phyloP scores from a whole-genome alignment of 1,140 invertebrate genomes.

The Latrodectus geometricus region DNA sequence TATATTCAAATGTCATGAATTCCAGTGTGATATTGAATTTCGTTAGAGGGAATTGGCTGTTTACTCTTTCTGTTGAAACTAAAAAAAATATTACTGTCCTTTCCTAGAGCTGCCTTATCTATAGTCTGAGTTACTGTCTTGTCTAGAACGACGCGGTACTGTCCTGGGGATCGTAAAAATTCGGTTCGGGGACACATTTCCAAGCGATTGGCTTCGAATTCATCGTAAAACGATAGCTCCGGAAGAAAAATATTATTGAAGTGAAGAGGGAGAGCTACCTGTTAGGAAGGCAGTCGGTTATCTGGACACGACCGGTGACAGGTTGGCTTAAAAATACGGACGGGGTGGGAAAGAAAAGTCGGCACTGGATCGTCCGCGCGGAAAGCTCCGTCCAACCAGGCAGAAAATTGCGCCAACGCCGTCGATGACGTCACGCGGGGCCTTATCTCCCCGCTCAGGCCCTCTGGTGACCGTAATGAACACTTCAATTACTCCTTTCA shows the following conservation, averaged over 20 bases:
- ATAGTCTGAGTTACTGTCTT: not conserved
- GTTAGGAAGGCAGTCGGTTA: constrained; percentile 45
- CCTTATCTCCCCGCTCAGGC: constrained; percentile 58
- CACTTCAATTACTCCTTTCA: constrained; percentile 60
- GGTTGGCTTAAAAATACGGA: constrained; percentile 53
- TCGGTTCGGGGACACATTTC: constrained; percentile 4
- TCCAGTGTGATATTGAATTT: no score
- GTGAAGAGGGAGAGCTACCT: constrained; percentile 19
- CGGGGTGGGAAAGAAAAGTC: not conserved
- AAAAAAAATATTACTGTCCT: no score
- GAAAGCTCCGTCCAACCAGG: constrained; percentile 44
- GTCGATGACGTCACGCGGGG: constrained; percentile 58
- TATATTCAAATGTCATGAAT: no score
- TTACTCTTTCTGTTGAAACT: no score
- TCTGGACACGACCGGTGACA: constrained; percentile 56
- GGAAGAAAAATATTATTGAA: constrained; percentile 10
- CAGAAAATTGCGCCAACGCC: constrained; percentile 57
- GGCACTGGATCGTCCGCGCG: constrained; percentile 12
- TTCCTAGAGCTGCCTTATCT: no score
- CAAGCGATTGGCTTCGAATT: constrained; percentile 36
- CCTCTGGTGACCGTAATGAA: constrained; percentile 60
- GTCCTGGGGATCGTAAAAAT: constrained; percentile 44
- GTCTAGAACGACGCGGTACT: not conserved
- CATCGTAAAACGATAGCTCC: constrained; percentile 37
- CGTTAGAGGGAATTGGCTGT: no score